A percentile compares a stretch with the other conserved stretches of the same genome.
Evolutionary conservation across 2,113 vertebrate genomes (phyloP).

Genomic region (Typhlomys cinereus): DNA sequence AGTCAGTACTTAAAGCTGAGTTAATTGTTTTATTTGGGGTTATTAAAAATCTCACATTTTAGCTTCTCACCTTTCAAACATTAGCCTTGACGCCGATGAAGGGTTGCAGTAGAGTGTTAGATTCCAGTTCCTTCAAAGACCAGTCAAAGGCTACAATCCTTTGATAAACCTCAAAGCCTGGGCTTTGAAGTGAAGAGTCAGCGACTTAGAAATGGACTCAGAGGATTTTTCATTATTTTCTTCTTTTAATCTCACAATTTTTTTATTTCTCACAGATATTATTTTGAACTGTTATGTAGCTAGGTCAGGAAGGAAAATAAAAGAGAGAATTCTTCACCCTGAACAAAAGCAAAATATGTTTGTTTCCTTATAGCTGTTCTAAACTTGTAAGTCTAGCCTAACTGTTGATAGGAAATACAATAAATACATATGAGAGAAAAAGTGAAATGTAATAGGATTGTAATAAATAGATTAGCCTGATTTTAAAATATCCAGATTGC

Average conservation of each 20-base stretch:
- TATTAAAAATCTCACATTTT: background rate
- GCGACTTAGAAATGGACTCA: constrained; percentile 36
- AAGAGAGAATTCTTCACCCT: background rate
- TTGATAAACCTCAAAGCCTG: constrained; percentile 68
- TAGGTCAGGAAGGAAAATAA: background rate
- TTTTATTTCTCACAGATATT: background rate
- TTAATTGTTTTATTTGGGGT: background rate
- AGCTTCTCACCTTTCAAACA: background rate
- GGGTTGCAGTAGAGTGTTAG: background rate
- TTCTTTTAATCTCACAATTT: background rate
- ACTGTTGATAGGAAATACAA: background rate
- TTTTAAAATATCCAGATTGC: background rate
- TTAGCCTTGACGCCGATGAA: background rate
- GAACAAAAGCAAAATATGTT: background rate
- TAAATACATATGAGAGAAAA: background rate
- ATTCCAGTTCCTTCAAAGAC: constrained; percentile 59
- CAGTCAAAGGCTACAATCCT: constrained; percentile 31
- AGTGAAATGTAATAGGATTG: background rate
- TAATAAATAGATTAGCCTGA: background rate
- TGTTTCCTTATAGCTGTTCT: background rate
- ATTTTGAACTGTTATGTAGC: background rate
- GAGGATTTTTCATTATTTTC: background rate
- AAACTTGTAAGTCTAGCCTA: constrained; percentile 4
- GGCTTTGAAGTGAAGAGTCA: constrained; percentile 51
- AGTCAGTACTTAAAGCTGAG: background rate